phyloP scores from a whole-genome alignment of 2,113 vertebrate species.

The Sus scrofa region T2T-Sscrofa CM000814.6:106615001-106615500 shows the following conservation, averaged over 20 bases:
- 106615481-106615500: neutral
- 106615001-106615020: slow-evolving; percentile 77
- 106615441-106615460: neutral
- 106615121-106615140: slow-evolving; percentile 44
- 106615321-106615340: neutral
- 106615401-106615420: neutral
- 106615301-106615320: neutral
- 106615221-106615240: neutral
- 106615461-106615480: neutral
- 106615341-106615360: neutral
- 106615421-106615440: neutral
- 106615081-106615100: slow-evolving; percentile 72
- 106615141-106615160: slow-evolving; percentile 61
- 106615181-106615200: neutral
- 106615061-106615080: slow-evolving; percentile 65
- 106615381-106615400: neutral
- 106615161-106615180: neutral
- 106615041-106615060: slow-evolving; percentile 79
- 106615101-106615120: slow-evolving; percentile 60
- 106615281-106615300: neutral
- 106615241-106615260: neutral
- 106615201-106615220: neutral
- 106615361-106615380: neutral
- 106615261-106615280: slow-evolving; percentile 30
- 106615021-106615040: slow-evolving; percentile 74